Percentiles rank a stretch among this genome's conserved stretches.
Conservation (phyloP, 2,888 invertebrate species). For the Thecophora atra region DNA sequence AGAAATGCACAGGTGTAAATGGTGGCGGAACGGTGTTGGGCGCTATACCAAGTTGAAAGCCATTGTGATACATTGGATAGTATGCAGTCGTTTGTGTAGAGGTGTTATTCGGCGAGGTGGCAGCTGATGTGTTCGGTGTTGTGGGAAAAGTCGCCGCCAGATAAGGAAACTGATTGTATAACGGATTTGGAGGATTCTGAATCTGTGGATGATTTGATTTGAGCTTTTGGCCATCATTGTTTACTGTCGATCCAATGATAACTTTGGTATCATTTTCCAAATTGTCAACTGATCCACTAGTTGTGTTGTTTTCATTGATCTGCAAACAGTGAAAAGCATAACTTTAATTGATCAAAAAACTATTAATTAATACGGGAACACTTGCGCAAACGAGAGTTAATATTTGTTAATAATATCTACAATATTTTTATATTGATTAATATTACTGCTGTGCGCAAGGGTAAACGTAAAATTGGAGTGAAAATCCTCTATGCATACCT, state of each 20-base stretch:
- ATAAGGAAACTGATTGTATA: slow-evolving; percentile 65
- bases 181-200: slow-evolving; percentile 57
- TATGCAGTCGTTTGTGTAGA: slow-evolving; percentile 55
- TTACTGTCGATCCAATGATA: slow-evolving; percentile 50
- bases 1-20: slow-evolving; percentile 64
- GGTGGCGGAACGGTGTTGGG: slow-evolving; percentile 64
- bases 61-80: slow-evolving; percentile 66
- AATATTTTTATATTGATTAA: too few relatives aligned
- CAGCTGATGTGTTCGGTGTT: slow-evolving; percentile 50
- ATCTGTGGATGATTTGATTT: slow-evolving; percentile 57
- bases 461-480: slow-evolving; percentile 18
- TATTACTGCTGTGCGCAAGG: slow-evolving; percentile 33
- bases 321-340: neutral
- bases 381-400: too few relatives aligned
- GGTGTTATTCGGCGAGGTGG: slow-evolving; percentile 48
- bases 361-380: neutral
- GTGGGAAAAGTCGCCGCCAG: slow-evolving; percentile 63
- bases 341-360: slow-evolving; percentile 10
- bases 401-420: too few relatives aligned
- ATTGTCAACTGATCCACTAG: slow-evolving; percentile 57
- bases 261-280: slow-evolving; percentile 55
- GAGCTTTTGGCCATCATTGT: slow-evolving; percentile 50
- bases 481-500: slow-evolving; percentile 54
- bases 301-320: slow-evolving; percentile 50
- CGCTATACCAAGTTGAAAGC: slow-evolving; percentile 63